Evolutionary conservation across 2,888 invertebrate genomes (phyloP).

Genomic region (Eristalis tenax): DNA sequence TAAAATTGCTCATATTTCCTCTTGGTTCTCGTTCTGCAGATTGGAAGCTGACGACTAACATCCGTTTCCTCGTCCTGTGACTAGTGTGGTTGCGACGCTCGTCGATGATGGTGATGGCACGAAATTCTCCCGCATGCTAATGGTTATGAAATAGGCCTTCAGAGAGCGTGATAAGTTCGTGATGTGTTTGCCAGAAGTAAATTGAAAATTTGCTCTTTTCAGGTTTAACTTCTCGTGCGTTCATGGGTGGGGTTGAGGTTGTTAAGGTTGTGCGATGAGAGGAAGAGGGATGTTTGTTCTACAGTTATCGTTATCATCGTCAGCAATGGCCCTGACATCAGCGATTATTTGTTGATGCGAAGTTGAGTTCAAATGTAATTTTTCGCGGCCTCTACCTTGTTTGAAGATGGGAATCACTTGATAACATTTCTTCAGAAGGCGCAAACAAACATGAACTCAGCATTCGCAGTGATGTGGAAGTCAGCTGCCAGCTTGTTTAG

Average conservation of each 20-base stretch:
- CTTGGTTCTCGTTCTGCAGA: background rate
- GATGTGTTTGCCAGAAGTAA: slow-evolving; percentile 69
- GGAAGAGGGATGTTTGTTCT: slow-evolving; percentile 27
- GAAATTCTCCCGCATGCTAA: slow-evolving; percentile 58
- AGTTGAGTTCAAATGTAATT: slow-evolving; percentile 60
- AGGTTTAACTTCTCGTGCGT: slow-evolving; percentile 68
- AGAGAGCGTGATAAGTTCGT: slow-evolving; percentile 63
- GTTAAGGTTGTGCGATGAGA: slow-evolving; percentile 14
- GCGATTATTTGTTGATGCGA: slow-evolving; percentile 57
- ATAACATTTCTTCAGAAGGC: slow-evolving; percentile 28
- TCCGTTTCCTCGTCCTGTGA: slow-evolving; percentile 37
- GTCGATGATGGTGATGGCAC: slow-evolving; percentile 3
- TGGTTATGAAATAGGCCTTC: slow-evolving; percentile 71
- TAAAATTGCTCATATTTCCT: background rate
- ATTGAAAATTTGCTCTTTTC: slow-evolving; percentile 71
- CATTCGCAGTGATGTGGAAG: slow-evolving; percentile 45
- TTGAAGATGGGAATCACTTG: slow-evolving; percentile 42
- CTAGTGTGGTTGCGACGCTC: slow-evolving; percentile 46
- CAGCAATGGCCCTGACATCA: background rate
- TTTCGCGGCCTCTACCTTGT: slow-evolving; percentile 62
- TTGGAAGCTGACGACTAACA: slow-evolving; percentile 22
- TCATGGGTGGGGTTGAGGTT: slow-evolving; percentile 59
- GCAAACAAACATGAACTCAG: slow-evolving; percentile 10
- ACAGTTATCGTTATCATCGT: slow-evolving; percentile 29
- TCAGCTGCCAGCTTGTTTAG: slow-evolving; percentile 37